A percentile compares a stretch with the other conserved stretches of the same genome.
Evolutionary conservation across 2,113 vertebrate species (phyloP).

Genomic region (Tychaedon coryphoeus): DNA sequence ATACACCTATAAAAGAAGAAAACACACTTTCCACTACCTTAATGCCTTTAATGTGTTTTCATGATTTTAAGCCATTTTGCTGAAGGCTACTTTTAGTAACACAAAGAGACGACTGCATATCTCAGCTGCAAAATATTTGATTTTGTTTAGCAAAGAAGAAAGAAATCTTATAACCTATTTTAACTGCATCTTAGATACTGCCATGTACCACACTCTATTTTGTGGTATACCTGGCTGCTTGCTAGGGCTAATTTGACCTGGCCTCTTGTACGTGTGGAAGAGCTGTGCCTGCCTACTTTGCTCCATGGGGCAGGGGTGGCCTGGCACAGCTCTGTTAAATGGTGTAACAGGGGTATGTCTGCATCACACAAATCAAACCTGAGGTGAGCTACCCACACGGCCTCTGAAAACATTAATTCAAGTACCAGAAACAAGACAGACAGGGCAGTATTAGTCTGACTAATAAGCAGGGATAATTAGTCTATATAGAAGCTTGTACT

Average conservation of each 20-base stretch:
- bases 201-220: not conserved
- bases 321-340: not conserved
- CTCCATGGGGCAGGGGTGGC: not conserved
- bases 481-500: not conserved
- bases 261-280: not conserved
- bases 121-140: not conserved
- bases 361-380: not conserved
- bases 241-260: not conserved
- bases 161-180: not conserved
- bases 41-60: constrained; percentile 59
- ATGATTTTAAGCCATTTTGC: constrained; percentile 45
- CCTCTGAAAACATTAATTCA: not conserved
- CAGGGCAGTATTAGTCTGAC: not conserved
- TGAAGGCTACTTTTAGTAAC: constrained; percentile 50
- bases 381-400: not conserved
- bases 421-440: not conserved
- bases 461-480: not conserved
- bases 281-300: not conserved
- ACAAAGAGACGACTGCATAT: not conserved
- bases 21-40: constrained; percentile 47
- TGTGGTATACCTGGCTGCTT: not conserved
- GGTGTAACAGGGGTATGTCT: not conserved
- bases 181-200: not conserved
- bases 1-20: constrained; percentile 46
- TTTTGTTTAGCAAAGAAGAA: constrained; percentile 13